Base-by-base conservation (phyloP, 2,113 vertebrate genomes). In the Phrynosoma blainvillii region DNA sequence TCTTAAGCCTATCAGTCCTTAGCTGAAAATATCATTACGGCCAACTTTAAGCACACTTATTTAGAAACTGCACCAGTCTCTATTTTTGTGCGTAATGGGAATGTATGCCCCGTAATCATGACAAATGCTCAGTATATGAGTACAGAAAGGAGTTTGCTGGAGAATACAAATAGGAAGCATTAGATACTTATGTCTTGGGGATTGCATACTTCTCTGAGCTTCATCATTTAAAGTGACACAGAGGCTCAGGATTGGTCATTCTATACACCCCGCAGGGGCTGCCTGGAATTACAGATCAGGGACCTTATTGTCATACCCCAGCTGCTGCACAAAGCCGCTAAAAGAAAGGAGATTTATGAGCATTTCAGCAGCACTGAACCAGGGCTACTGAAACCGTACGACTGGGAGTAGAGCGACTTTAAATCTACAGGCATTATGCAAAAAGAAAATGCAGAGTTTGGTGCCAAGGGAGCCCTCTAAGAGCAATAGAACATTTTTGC, bases 311-410 rank as follows among this genome's bases (percentile, higher is more conserved):
- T 96, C 95, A 92, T 96, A 95, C 93, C 97, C 97, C 98, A 97
- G 97, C 97, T 97, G 97, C 96, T 96, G 95, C 95, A 96, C 96
- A 96, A 97, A 97, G 96, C 96, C 95, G 94, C 95, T 95, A 95
- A 86, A 97, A 97, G 97, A 97, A 98, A 97, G 95, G 97, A 98
- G 97, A 98, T 98, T 98, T 98, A 97, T 91, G 96, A 97, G 96
- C 94, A 95, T 97, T 98, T 97, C 96, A 97, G 95, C 96, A 96
- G 95, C 95, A 96, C 95, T 5, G 95, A 98, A 97, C 96, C 96
- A 93, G 92, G 95, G 96, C 96, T 95, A 96, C 93, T 95, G 95
- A 93, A 96, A 97, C 96, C 96, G 92, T 94, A 95, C 97, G 97
- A 95, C 95, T 93, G 97, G 97, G 97, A 97, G 96, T 96, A 93